These are phyloP conservation scores for Baryphthengus martii DNA, from an alignment of 2,113 vertebrate species.

Conservation along the genomic window DNA sequence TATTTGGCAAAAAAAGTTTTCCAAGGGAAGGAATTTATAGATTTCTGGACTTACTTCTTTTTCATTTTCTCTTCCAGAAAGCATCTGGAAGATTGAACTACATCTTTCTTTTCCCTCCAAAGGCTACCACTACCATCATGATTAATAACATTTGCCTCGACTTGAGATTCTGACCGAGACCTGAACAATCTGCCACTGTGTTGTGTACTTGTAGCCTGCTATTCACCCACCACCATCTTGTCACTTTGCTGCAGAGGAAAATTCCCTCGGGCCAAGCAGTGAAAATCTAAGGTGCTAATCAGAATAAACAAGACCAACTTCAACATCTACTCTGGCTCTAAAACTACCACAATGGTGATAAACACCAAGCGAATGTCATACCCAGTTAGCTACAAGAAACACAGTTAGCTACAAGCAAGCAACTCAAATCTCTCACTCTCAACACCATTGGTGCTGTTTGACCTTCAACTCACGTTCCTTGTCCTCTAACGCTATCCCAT, in stretches of 20 bases:
- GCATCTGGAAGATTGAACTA: neutral
- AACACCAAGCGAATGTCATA: neutral
- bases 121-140: neutral
- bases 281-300: neutral
- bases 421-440: neutral
- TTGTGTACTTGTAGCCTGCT: neutral
- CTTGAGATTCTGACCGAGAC: neutral
- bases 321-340: neutral
- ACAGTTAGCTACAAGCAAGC: neutral
- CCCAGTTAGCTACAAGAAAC: neutral
- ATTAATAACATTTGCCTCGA: neutral
- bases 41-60: neutral
- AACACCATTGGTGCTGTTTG: accelerated
- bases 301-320: neutral
- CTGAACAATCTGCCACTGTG: neutral
- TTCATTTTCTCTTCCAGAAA: neutral
- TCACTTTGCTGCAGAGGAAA: neutral
- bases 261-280: neutral
- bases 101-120: neutral
- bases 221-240: neutral
- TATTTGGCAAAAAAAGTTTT: neutral
- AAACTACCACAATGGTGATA: neutral
- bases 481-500: neutral
- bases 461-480: neutral
- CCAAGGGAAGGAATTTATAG: neutral